Evolutionary conservation across 2,888 invertebrate species (phyloP).

Genomic region (Limnephilus lunatus): DNA sequence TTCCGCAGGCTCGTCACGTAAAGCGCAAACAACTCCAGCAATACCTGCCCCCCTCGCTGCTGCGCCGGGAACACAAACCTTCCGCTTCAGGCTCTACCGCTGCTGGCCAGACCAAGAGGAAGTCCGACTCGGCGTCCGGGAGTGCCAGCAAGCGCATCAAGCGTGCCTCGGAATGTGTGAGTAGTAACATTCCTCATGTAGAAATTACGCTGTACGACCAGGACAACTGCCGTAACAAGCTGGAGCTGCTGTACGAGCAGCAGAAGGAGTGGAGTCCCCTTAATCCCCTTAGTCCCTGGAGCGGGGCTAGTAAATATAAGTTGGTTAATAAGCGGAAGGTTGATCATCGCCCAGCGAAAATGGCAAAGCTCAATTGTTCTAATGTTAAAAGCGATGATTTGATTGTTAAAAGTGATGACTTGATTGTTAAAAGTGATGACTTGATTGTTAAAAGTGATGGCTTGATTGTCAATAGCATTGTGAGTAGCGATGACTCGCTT

Average conservation of each 20-base stretch:
- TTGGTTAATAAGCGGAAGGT: neutral
- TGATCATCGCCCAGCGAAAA: neutral
- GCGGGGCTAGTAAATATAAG: neutral
- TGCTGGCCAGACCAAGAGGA: conserved; percentile 39
- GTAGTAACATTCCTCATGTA: conserved; percentile 12
- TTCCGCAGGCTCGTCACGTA: conserved; percentile 88
- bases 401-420: no score
- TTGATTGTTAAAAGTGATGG: no score
- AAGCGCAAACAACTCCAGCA: conserved; percentile 86
- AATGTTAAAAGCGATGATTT: neutral
- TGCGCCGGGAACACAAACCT: conserved; percentile 84
- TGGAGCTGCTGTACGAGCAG: neutral
- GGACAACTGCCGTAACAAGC: neutral
- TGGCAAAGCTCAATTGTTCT: neutral
- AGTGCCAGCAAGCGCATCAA: conserved; percentile 49
- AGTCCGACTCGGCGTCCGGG: conserved; percentile 50
- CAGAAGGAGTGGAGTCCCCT: neutral
- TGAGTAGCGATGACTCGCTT: neutral
- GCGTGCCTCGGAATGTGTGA: conserved; percentile 52
- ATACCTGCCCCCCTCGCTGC: conserved; percentile 83
- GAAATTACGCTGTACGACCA: neutral
- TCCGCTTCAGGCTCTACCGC: conserved; percentile 69
- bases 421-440: neutral
- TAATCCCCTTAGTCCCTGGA: no score
- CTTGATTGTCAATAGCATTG: neutral